Conservation (phyloP, 1,140 invertebrate species). For the Dendroctonus ponderosae region DNA sequence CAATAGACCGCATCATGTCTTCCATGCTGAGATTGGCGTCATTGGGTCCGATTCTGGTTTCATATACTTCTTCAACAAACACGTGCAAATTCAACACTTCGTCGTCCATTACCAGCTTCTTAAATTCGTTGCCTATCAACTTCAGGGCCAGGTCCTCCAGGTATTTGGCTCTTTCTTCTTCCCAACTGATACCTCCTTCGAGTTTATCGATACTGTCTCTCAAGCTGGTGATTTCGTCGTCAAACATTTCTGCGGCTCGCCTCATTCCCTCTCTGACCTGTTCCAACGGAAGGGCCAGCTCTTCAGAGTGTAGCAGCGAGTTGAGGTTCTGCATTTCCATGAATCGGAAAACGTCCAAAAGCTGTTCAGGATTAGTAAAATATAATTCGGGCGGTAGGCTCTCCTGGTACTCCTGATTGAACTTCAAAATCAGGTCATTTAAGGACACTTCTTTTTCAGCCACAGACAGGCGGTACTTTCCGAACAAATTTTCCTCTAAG, state of each 20-base stretch:
- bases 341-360: conserved; percentile 56
- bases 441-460: conserved; percentile 50
- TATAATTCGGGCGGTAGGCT: conserved; percentile 55
- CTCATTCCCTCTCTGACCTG: conserved; percentile 55
- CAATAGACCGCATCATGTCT: conserved; percentile 62
- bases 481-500: conserved; percentile 37
- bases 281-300: conserved; percentile 57
- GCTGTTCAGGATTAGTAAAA: conserved; percentile 58
- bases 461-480: conserved; percentile 36
- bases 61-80: conserved; percentile 65
- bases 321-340: conserved; percentile 66
- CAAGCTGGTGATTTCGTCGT: conserved; percentile 49
- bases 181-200: conserved; percentile 50
- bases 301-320: conserved; percentile 62
- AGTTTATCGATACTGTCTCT: conserved; percentile 51
- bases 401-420: conserved; percentile 52
- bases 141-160: conserved; percentile 52
- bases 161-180: conserved; percentile 50
- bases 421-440: conserved; percentile 53
- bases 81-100: conserved; percentile 59
- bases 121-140: conserved; percentile 53
- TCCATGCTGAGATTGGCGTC: conserved; percentile 55
- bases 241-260: conserved; percentile 47
- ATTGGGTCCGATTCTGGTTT: conserved; percentile 59
- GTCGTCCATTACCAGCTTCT: conserved; percentile 56